These are phyloP conservation scores for Barypeithes pellucidus DNA, from an alignment of 2,888 invertebrate genomes.

Conservation along the genomic window DNA sequence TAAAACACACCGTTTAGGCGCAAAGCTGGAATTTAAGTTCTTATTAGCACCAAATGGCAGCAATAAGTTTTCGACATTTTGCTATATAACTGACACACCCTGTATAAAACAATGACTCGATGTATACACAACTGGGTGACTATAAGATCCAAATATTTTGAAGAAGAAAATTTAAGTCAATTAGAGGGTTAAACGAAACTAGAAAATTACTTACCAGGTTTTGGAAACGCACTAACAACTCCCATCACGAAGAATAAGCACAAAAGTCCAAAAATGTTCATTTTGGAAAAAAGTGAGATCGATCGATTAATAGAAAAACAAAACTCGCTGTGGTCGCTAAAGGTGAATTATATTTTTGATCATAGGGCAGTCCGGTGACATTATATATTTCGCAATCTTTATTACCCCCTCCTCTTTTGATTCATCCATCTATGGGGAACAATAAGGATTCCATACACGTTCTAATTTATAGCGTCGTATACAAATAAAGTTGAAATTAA, in stretches of 20 bases:
- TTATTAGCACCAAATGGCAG: too few species aligned
- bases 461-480: slow-evolving; percentile 44
- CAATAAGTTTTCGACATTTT: too few species aligned
- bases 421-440: slow-evolving; percentile 42
- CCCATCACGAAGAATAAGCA: slow-evolving; percentile 35
- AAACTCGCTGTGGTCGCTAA: background rate
- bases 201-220: slow-evolving; percentile 35
- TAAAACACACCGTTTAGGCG: too few species aligned
- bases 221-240: slow-evolving; percentile 31
- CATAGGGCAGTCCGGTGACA: slow-evolving; percentile 31
- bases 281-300: slow-evolving; percentile 13
- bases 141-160: too few species aligned
- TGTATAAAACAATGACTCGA: too few species aligned
- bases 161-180: too few species aligned
- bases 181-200: too few species aligned
- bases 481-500: slow-evolving; percentile 11
- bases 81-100: too few species aligned
- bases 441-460: slow-evolving; percentile 46
- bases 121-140: too few species aligned
- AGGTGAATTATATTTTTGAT: slow-evolving; percentile 24
- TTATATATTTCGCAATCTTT: slow-evolving; percentile 50
- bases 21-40: too few species aligned
- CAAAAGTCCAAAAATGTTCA: slow-evolving; percentile 30
- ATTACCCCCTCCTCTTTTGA: slow-evolving; percentile 37
- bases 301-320: slow-evolving; percentile 8